phyloP scores from a whole-genome alignment of 2,113 vertebrate species.

The Chaenocephalus aceratus region DNA sequence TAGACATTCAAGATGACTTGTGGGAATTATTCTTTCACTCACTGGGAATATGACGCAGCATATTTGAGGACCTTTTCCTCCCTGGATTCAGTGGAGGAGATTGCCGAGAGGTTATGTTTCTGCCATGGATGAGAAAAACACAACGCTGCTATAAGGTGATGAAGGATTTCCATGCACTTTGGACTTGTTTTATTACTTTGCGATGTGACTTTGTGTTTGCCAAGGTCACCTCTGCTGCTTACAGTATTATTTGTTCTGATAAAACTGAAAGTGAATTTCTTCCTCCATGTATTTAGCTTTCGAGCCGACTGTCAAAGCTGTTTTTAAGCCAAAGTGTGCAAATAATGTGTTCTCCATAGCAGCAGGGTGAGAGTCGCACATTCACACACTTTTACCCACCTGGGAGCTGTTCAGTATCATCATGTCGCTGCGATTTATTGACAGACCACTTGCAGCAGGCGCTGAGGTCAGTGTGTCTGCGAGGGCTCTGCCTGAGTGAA shows the following conservation, averaged over 20 bases:
- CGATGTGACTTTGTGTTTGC: neutral
- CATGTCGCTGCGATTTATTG: slow-evolving; percentile 51
- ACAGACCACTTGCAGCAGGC: slow-evolving; percentile 45
- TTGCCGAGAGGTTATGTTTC: neutral
- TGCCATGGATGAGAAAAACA: slow-evolving; percentile 27
- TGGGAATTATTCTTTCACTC: slow-evolving; percentile 18
- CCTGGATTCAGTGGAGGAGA: neutral
- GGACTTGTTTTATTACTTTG: neutral
- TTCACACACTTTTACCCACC: slow-evolving; percentile 27
- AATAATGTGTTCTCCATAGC: slow-evolving; percentile 10
- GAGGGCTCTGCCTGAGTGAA: slow-evolving; percentile 21
- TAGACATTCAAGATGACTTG: slow-evolving; percentile 39
- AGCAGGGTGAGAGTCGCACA: neutral
- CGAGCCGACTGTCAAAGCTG: neutral
- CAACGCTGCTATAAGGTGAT: neutral
- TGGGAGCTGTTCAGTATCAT: slow-evolving; percentile 44
- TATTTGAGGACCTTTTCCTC: slow-evolving; percentile 12
- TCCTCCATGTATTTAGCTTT: neutral
- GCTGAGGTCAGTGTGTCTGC: slow-evolving; percentile 47
- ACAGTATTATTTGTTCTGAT: neutral
- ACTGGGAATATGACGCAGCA: slow-evolving; percentile 18
- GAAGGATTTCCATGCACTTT: slow-evolving; percentile 4
- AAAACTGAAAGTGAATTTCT: neutral
- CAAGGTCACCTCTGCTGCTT: neutral
- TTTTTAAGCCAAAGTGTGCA: neutral